These are phyloP conservation scores for Nothobranchius furzeri DNA, from an alignment of 2,113 vertebrate species.

Conservation along the genomic window DNA sequence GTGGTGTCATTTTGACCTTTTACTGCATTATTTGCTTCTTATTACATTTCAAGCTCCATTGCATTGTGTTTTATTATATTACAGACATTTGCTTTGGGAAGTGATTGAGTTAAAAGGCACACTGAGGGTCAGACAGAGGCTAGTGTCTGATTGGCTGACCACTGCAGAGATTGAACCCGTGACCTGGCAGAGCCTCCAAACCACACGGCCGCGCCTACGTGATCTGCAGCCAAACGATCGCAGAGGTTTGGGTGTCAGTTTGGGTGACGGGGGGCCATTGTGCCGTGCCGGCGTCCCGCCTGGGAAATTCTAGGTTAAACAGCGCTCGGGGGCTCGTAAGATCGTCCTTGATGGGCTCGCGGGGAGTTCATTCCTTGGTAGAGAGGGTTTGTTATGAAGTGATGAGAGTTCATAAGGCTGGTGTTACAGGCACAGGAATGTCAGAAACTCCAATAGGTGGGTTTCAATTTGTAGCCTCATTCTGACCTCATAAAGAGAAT, in stretches of 20 bases:
- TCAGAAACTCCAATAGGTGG: constrained; percentile 38
- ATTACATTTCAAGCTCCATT: constrained; percentile 38
- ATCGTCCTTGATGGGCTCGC: constrained; percentile 54
- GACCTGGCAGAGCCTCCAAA: constrained; percentile 40
- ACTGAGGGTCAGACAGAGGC: constrained; percentile 35
- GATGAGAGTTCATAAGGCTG: constrained; percentile 57
- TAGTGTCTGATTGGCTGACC: constrained; percentile 31
- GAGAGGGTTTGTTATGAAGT: constrained; percentile 42
- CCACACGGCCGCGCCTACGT: constrained; percentile 19
- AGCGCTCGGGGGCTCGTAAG: constrained; percentile 55
- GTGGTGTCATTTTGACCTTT: constrained; percentile 16
- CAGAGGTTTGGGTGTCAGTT: constrained; percentile 41
- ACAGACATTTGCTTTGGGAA: constrained; percentile 20
- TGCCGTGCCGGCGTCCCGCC: constrained; percentile 28
- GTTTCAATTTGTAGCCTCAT: constrained; percentile 15
- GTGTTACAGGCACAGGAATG: constrained; percentile 54
- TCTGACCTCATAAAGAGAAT: constrained; percentile 27
- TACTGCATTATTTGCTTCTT: constrained; percentile 25
- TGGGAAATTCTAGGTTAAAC: constrained; percentile 62
- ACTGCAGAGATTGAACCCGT: constrained; percentile 27
- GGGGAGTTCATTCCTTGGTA: constrained; percentile 57
- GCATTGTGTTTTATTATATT: constrained; percentile 35
- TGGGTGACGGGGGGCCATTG: constrained; percentile 60
- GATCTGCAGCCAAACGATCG: neutral
- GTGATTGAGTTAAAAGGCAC: constrained; percentile 23